phyloP scores from a whole-genome alignment of 1,140 invertebrate species.

The Zelostemma sp. region DNA sequence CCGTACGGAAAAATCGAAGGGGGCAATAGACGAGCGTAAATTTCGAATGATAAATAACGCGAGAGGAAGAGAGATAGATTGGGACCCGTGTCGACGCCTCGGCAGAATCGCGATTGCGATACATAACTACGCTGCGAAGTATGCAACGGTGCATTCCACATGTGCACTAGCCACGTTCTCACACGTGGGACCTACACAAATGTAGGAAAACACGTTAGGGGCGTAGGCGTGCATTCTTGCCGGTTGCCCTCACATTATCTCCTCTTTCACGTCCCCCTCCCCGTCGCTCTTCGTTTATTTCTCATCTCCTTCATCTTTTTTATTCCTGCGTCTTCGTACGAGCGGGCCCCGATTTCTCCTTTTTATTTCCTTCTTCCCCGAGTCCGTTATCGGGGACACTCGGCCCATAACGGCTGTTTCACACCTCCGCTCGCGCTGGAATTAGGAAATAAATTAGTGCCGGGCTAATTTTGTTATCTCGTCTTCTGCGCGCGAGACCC shows the following conservation, averaged over 20 bases:
- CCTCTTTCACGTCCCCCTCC: conserved; percentile 32
- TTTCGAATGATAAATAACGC: background rate
- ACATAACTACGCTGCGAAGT: conserved; percentile 57
- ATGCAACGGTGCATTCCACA: conserved; percentile 62
- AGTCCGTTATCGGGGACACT: conserved; percentile 57
- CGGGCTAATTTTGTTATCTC: conserved; percentile 70
- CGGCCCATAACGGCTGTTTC: conserved; percentile 66
- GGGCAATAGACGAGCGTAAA: conserved; percentile 17
- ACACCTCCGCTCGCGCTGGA: conserved; percentile 67
- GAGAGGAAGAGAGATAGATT: conserved; percentile 20
- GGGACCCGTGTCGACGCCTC: conserved; percentile 49
- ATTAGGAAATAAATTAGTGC: conserved; percentile 70
- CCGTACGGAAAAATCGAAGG: conserved; percentile 13
- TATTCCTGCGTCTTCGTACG: conserved; percentile 27
- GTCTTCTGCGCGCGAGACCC: conserved; percentile 55
- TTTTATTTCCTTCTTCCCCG: conserved; percentile 29
- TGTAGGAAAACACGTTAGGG: conserved; percentile 61
- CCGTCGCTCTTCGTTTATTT: conserved; percentile 17
- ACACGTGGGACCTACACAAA: conserved; percentile 61
- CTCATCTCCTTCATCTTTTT: conserved; percentile 21
- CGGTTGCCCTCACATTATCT: conserved; percentile 66
- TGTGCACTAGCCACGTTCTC: conserved; percentile 59
- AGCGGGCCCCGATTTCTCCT: conserved; percentile 26
- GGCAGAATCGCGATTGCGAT: conserved; percentile 55
- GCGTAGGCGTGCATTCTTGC: conserved; percentile 68